Base-by-base conservation (phyloP, 1,140 invertebrate genomes). In the Tetraneura akinire region DNA sequence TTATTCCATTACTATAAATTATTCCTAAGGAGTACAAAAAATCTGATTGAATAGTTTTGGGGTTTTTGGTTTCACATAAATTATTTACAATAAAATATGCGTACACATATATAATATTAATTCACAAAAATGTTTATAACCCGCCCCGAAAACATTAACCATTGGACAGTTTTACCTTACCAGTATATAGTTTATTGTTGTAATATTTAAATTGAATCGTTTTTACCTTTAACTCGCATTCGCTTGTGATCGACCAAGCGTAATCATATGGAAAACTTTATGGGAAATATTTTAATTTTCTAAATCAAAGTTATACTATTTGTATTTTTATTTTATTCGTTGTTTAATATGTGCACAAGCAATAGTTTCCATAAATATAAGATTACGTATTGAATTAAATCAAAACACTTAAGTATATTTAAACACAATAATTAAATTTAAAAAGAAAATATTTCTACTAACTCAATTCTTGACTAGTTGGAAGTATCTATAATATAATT, bases 41-140 rank as follows among this genome's bases (percentile, higher is more conserved):
- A n/a, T n/a, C n/a, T 37, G 29, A 62, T 62, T 62, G n/a, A 62
- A 62, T 29, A 62, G 60, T 62, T 62, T 62, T 62, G 9, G 8
- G 6, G 32, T 62, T 32, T 62, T 62, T 32, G 6, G 9, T 47
- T n/a, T 62, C 18, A 32, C 26, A 1, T 62, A 32, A 32, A 32
- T 16, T 32, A 62, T 62, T 16, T 8, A 62, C 32, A 32, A 32
- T 32, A 37, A 10, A 32, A 62, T 62, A n/a, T 14, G 16, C 16
- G n/a, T 62, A 62, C 16, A 26, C 23, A n/a, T n/a, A n/a, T n/a
- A n/a, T n/a, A 60, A 32, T 62, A 32, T 62, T 62, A 32, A 62
- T 62, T n/a, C 29, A 9, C 26, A 29, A 62, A 62, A n/a, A 62
- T 32, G 16, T 32, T 62, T 62, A 32, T 62, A 29, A 62, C 29